These are phyloP conservation scores for Calidris pugnax DNA, from an alignment of 2,113 vertebrate genomes.

Conservation along the genomic window DNA sequence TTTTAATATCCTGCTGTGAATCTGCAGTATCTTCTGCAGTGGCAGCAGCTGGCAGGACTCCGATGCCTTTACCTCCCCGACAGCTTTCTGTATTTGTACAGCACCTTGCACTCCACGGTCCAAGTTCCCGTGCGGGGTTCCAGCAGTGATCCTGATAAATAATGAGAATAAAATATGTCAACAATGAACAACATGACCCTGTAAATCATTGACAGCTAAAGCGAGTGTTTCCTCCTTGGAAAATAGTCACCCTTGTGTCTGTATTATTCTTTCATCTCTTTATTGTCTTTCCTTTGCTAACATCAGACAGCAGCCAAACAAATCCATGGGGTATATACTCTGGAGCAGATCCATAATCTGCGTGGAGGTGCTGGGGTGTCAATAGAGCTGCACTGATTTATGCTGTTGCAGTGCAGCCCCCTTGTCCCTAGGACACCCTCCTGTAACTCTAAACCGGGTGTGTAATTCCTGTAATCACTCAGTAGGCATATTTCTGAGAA, in stretches of 20 bases:
- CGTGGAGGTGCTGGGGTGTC: neutral
- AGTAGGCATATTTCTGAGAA: slow-evolving; percentile 54
- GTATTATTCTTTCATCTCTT: slow-evolving; percentile 26
- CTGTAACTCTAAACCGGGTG: neutral
- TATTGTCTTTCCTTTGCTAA: neutral
- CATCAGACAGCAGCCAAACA: neutral
- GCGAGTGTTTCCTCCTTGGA: slow-evolving; percentile 42
- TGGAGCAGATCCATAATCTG: neutral
- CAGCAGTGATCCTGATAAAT: slow-evolving; percentile 8
- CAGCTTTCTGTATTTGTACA: slow-evolving; percentile 1
- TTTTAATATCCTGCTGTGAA: slow-evolving; percentile 64
- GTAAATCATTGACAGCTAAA: slow-evolving; percentile 57
- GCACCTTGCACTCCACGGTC: neutral
- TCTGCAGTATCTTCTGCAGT: slow-evolving; percentile 51
- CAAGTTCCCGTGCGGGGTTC: neutral
- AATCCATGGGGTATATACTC: neutral
- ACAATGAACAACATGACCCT: slow-evolving; percentile 37
- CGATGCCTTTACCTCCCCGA: neutral
- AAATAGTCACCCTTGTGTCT: slow-evolving; percentile 32
- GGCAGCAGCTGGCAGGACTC: slow-evolving; percentile 52
- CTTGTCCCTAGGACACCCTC: neutral
- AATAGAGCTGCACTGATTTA: neutral
- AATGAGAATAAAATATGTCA: slow-evolving; percentile 54
- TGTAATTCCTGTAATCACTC: slow-evolving; percentile 38
- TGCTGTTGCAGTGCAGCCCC: neutral